Conservation (phyloP, 2,888 invertebrate species). For the Melanostoma scalare region DNA sequence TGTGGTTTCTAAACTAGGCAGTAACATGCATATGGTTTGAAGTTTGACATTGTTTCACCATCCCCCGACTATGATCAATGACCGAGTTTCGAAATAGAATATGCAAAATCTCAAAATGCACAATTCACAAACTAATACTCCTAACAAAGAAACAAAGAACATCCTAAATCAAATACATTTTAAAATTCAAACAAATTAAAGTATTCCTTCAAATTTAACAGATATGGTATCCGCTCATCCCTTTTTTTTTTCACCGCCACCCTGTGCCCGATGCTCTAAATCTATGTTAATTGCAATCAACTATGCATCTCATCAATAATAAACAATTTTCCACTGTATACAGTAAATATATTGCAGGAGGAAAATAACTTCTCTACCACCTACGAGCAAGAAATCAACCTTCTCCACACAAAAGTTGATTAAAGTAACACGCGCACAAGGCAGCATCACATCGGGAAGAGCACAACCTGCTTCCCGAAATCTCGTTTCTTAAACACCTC, state of each 20-base stretch:
- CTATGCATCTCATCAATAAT: conserved; percentile 66
- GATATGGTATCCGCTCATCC: background rate
- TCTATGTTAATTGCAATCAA: conserved; percentile 68
- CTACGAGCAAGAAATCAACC: conserved; percentile 38
- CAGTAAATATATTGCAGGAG: background rate
- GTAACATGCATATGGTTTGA: too few species aligned
- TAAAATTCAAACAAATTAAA: too few species aligned
- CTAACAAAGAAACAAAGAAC: too few species aligned
- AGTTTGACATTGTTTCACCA: too few species aligned
- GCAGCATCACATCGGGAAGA: background rate
- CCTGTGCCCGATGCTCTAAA: conserved; percentile 35
- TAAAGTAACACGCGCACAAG: conserved; percentile 57
- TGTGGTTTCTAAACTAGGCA: too few species aligned
- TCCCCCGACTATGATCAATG: too few species aligned
- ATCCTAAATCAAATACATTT: too few species aligned
- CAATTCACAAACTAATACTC: too few species aligned
- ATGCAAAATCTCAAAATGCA: too few species aligned
- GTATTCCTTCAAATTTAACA: too few species aligned
- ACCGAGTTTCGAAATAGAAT: too few species aligned
- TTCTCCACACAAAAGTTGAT: conserved; percentile 45
- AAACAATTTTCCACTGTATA: conserved; percentile 64
- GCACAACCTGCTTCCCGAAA: conserved; percentile 63
- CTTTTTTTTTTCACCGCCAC: conserved; percentile 46
- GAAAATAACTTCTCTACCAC: conserved; percentile 36
- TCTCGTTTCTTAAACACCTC: conserved; percentile 64